Percentiles rank a stretch among this genome's conserved stretches.
phyloP scores from a whole-genome alignment of 92 coral and sea anemone genomes.

The Umimayanthus chanpuru region DNA sequence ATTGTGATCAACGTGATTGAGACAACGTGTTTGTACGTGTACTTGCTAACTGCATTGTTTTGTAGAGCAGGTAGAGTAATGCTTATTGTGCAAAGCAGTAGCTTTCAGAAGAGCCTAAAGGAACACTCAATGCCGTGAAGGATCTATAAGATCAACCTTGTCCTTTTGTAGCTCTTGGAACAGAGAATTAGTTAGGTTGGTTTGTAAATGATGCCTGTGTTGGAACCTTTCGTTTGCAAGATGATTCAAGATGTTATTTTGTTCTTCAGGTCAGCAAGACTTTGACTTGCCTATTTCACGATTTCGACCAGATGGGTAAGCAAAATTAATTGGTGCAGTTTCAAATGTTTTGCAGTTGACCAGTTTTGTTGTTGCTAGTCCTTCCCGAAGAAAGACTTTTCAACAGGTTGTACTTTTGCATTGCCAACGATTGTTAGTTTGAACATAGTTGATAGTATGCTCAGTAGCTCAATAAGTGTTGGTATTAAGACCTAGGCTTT shows the following conservation, averaged over 20 bases:
- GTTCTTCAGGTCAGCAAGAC: conserved; percentile 78
- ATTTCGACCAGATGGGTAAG: conserved; percentile 90
- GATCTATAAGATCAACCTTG: neutral
- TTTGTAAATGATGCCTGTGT: neutral
- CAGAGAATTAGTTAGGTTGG: neutral
- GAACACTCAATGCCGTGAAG: neutral
- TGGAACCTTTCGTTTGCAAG: neutral
- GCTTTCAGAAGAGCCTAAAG: neutral
- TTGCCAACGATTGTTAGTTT: neutral
- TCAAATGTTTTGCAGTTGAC: too few species aligned
- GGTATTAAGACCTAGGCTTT: too few species aligned
- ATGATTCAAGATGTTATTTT: neutral
- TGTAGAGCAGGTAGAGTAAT: neutral
- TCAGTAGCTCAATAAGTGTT: too few species aligned
- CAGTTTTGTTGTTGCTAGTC: neutral
- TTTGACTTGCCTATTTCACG: conserved; percentile 61
- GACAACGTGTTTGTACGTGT: neutral
- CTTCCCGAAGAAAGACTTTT: neutral
- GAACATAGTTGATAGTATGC: too few species aligned
- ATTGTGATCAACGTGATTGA: neutral
- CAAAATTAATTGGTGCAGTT: neutral
- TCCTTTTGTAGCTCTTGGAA: neutral
- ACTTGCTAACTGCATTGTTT: neutral
- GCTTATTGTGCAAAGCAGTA: neutral
- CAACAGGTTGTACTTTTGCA: neutral